Evolutionary conservation across 2,797 vertebrate genomes (phyloP), one percentile per base, ranked within the genome.

Genomic region (Sebastes diaconus): DNA sequence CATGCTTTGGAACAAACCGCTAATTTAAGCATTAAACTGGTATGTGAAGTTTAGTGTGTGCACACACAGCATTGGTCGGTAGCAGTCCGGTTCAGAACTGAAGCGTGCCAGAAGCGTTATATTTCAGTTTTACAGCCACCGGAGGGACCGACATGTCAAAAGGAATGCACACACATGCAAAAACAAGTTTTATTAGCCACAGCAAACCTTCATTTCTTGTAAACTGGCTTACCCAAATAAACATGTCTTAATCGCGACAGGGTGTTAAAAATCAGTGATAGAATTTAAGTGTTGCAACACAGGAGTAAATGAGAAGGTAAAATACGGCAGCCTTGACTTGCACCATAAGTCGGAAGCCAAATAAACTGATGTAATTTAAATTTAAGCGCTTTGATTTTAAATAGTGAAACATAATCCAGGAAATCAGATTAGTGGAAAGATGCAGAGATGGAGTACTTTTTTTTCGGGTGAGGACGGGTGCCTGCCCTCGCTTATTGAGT

Each of bases 111-210:
- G 58, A 68, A 76, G 77, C 22, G 3, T 77, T 69, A 68, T 36
- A 73, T 85, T 77, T 69, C 61, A 72, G 34, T 32, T 89, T 88
- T 69, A 84, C 69, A 34, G 77, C 54, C 75, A 89, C 85, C 81
- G 73, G 22, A 78, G 89, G 84, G 86, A 90, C 77, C 73, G 12
- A 10, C 77, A 65, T 77, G 79, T 87, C 80, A 82, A 67, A 68
- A 87, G 72, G 75, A 88, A 90, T 75, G 81, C 71, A 70, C 66
- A 10, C 79, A 54, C 73, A 59, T 63, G 74, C 24, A 34, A 80
- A 90, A 87, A 70, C n/a, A 18, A 8, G 72, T 84, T 92, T 92
- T 90, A 88, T 81, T 79, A 79, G 78, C 65, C 36, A 30, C 18
- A 20, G 83, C n/a, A 63, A 80, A 72, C 57, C 80, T 69, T 50